phyloP scores from a whole-genome alignment of 2,113 vertebrate species.

The Nematolebias whitei region DNA sequence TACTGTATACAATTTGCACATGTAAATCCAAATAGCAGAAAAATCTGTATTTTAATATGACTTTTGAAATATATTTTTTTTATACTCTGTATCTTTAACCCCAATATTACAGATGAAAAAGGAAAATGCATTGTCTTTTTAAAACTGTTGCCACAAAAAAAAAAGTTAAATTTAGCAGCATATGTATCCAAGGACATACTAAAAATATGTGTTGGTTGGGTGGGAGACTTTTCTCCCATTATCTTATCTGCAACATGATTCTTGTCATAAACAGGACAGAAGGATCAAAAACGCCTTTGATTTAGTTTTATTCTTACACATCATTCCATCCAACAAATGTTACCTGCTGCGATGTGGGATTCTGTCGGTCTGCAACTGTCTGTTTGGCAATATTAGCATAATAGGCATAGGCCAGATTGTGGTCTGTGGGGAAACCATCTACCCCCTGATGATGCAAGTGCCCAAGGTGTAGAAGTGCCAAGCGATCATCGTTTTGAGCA shows the following conservation, averaged over 20 bases:
- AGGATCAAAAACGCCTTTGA: no score
- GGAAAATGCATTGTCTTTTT: no score
- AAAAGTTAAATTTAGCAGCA: no score
- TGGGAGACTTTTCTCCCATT: neutral
- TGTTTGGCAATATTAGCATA: slow-evolving; percentile 81
- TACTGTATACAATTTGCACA: no score
- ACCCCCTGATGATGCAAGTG: slow-evolving; percentile 77
- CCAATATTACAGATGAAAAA: no score
- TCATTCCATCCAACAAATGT: neutral
- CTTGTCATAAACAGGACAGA: neutral
- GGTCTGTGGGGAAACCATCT: slow-evolving; percentile 60
- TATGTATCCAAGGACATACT: neutral
- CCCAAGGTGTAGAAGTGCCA: slow-evolving; percentile 78
- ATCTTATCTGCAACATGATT: slow-evolving; percentile 1
- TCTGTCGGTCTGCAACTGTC: slow-evolving; percentile 70
- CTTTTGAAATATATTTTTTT: no score
- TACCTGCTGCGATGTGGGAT: slow-evolving; percentile 76
- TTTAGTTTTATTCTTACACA: neutral
- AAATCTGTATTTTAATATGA: no score
- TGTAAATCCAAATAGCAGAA: no score
- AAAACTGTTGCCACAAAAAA: no score
- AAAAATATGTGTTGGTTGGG: neutral
- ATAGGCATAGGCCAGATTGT: slow-evolving; percentile 80
- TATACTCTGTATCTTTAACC: no score
- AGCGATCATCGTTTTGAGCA: slow-evolving; percentile 77